phyloP scores from a whole-genome alignment of 2,113 vertebrate species.

The Mesembrinibis cayennensis region DNA sequence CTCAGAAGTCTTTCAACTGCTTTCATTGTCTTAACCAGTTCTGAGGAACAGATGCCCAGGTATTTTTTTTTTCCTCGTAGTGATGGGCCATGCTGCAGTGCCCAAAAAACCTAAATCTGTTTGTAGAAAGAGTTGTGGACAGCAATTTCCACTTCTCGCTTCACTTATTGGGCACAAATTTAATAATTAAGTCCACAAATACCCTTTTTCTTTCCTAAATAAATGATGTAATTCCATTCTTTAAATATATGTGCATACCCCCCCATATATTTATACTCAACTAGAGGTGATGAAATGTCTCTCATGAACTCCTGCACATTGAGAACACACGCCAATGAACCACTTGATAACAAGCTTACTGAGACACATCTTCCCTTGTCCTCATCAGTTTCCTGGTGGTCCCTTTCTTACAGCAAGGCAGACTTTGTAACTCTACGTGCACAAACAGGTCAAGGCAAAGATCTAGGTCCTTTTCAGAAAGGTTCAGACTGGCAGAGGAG shows the following conservation, averaged over 20 bases:
- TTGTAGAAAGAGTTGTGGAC: neutral
- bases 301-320: fast-evolving
- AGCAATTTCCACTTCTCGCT: neutral
- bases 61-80: neutral
- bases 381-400: neutral
- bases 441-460: neutral
- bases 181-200: neutral
- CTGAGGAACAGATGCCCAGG: neutral
- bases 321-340: neutral
- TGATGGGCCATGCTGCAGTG: fast-evolving
- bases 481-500: neutral
- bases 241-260: fast-evolving
- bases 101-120: neutral
- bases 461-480: neutral
- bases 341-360: neutral
- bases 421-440: neutral
- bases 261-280: fast-evolving
- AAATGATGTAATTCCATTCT: fast-evolving
- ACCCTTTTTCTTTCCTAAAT: neutral
- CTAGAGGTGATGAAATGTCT: neutral
- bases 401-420: neutral
- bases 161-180: neutral
- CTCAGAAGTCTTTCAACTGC: neutral
- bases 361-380: neutral
- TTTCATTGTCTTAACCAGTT: neutral